Conservation (phyloP, 1,140 invertebrate species). For the Carcinoscorpius rotundicauda region DNA sequence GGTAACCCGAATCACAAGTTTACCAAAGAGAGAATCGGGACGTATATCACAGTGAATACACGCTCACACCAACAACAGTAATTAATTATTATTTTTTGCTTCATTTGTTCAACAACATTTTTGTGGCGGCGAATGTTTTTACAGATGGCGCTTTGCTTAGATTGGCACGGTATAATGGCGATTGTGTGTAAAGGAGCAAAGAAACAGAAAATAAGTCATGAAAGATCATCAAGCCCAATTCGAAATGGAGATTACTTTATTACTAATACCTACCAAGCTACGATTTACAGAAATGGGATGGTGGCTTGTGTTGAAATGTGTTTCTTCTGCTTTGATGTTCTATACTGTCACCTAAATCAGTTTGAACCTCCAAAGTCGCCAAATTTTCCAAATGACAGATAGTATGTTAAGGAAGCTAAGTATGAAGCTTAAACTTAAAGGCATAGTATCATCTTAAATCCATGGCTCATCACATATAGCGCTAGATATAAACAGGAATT, state of each 20-base stretch:
- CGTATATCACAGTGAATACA: no score
- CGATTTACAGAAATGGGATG: conserved; percentile 30
- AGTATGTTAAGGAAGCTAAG: conserved; percentile 51
- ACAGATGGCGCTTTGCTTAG: no score
- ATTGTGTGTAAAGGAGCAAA: conserved; percentile 75
- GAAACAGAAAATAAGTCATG: conserved; percentile 72
- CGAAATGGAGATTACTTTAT: conserved; percentile 38
- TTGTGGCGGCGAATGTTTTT: no score
- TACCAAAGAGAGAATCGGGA: no score
- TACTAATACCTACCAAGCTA: conserved; percentile 21
- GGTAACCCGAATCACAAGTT: no score
- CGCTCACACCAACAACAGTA: no score
- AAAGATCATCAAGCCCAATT: conserved; percentile 34
- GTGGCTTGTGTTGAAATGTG: conserved; percentile 91
- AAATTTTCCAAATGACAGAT: conserved; percentile 86
- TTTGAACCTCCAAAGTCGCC: conserved; percentile 77
- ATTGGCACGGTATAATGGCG: conserved; percentile 45
- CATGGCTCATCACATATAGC: no score
- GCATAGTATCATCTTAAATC: no score
- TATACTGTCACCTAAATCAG: conserved; percentile 85
- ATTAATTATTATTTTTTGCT: no score
- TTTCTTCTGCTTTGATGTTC: conserved; percentile 95
- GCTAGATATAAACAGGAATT: no score
- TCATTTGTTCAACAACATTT: no score
- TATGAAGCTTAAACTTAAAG: no score